phyloP scores from a whole-genome alignment of 2,888 invertebrate genomes.

The Elmis aenea region DNA sequence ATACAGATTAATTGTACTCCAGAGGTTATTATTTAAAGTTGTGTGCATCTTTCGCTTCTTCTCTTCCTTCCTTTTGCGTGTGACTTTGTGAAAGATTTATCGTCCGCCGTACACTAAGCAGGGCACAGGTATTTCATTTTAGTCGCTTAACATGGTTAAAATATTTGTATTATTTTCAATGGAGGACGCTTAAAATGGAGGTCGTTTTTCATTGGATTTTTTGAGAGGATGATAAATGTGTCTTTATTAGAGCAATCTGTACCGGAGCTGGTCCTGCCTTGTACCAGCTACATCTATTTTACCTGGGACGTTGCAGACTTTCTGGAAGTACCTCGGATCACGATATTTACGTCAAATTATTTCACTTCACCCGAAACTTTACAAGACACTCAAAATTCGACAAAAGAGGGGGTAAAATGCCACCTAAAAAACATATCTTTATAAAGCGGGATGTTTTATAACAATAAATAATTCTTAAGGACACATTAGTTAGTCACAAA shows the following conservation, averaged over 20 bases:
- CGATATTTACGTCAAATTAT: constrained; percentile 16
- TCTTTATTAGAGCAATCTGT: constrained; percentile 25
- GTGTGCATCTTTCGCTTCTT: constrained; percentile 14
- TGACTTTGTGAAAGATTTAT: constrained; percentile 18
- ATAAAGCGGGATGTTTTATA: too few relatives aligned
- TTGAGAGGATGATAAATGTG: constrained; percentile 24
- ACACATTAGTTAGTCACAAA: too few relatives aligned
- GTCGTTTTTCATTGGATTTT: constrained; percentile 24
- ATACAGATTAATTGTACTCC: constrained; percentile 20
- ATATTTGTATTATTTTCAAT: constrained; percentile 25
- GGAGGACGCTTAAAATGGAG: constrained; percentile 17
- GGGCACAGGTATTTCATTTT: constrained; percentile 26
- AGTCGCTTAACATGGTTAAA: constrained; percentile 20
- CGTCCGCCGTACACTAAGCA: constrained; percentile 13
- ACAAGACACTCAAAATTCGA: too few relatives aligned
- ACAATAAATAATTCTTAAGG: too few relatives aligned
- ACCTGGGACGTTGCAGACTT: constrained; percentile 15
- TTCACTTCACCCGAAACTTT: too few relatives aligned
- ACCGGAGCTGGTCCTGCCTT: constrained; percentile 12
- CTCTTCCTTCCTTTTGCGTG: constrained; percentile 19
- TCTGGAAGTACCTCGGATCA: constrained; percentile 18
- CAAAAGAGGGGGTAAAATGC: too few relatives aligned
- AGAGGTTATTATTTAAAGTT: constrained; percentile 20
- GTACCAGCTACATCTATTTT: constrained; percentile 17
- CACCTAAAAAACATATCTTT: too few relatives aligned